Evolutionary conservation across 2,113 vertebrate species (phyloP).

Genomic region (Nerophis ophidion): DNA sequence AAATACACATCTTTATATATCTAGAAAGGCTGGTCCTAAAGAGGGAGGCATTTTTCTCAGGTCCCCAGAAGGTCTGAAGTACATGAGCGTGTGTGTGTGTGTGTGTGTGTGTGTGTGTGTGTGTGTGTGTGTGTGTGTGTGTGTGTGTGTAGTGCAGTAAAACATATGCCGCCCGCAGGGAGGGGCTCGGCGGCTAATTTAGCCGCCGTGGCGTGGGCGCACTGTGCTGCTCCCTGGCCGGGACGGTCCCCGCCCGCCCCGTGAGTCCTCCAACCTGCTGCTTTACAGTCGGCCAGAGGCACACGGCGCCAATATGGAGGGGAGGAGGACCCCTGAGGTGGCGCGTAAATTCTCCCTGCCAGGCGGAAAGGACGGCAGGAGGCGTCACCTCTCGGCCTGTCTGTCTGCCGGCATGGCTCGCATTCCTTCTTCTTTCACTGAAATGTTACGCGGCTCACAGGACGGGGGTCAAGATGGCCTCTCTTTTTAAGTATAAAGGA

Average conservation of each 20-base stretch:
- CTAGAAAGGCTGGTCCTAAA: too few relatives aligned
- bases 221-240: constrained; percentile 31
- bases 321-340: constrained; percentile 30
- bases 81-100: constrained; percentile 9
- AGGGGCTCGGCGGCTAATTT: constrained; percentile 63
- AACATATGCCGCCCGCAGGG: constrained; percentile 73
- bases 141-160: constrained; percentile 60
- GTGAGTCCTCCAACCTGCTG: constrained; percentile 51
- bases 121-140: constrained; percentile 12
- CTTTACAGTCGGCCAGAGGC: constrained; percentile 69
- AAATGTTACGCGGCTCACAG: not conserved
- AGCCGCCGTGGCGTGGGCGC: constrained; percentile 16
- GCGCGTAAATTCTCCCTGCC: constrained; percentile 34
- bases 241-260: constrained; percentile 29
- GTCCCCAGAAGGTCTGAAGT: too few relatives aligned
- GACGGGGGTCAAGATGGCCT: too few relatives aligned
- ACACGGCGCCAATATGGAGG: constrained; percentile 51
- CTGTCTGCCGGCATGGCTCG: constrained; percentile 33
- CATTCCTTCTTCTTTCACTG: constrained; percentile 19
- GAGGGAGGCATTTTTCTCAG: too few relatives aligned
- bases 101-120: constrained; percentile 18
- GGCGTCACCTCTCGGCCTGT: constrained; percentile 20
- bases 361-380: constrained; percentile 41
- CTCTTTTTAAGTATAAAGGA: too few relatives aligned
- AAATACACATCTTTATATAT: too few relatives aligned